These are phyloP conservation scores for Dendroctonus valens DNA, from an alignment of 1,140 invertebrate species.

Conservation along the genomic window DNA sequence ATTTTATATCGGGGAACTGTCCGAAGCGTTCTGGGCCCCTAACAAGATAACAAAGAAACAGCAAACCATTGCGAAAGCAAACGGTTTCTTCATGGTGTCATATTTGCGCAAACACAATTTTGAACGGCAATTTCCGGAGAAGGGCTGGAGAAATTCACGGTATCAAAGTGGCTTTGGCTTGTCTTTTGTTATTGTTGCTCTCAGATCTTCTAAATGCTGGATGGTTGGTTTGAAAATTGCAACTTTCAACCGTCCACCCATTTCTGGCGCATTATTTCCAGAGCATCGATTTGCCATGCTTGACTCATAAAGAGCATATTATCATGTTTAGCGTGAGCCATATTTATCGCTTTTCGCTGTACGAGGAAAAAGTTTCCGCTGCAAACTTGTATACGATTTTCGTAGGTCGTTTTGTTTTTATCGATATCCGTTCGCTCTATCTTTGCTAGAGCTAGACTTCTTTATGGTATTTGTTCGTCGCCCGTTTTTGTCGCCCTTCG, in stretches of 20 bases:
- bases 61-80: conserved; percentile 5
- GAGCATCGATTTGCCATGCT: conserved; percentile 23
- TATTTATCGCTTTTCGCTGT: conserved; percentile 30
- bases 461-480: conserved; percentile 33
- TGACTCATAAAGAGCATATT: conserved; percentile 26
- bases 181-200: too few species aligned
- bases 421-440: conserved; percentile 34
- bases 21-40: too few species aligned
- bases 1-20: too few species aligned
- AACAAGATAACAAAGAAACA: too few species aligned
- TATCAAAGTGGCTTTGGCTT: too few species aligned
- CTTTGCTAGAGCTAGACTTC: conserved; percentile 31
- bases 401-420: conserved; percentile 34
- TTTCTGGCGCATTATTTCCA: neutral
- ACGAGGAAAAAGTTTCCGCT: conserved; percentile 27
- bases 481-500: conserved; percentile 19
- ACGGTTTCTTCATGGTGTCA: conserved; percentile 24
- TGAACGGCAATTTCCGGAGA: conserved; percentile 27
- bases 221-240: too few species aligned
- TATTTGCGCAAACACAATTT: conserved; percentile 32
- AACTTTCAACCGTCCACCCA: neutral
- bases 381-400: conserved; percentile 34
- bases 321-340: conserved; percentile 32
- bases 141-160: conserved; percentile 16
- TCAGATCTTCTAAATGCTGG: too few species aligned